Evolutionary conservation across 1,140 invertebrate species (phyloP), one percentile per base, ranked within the genome.

Genomic region (Drosophila asahinai): DNA sequence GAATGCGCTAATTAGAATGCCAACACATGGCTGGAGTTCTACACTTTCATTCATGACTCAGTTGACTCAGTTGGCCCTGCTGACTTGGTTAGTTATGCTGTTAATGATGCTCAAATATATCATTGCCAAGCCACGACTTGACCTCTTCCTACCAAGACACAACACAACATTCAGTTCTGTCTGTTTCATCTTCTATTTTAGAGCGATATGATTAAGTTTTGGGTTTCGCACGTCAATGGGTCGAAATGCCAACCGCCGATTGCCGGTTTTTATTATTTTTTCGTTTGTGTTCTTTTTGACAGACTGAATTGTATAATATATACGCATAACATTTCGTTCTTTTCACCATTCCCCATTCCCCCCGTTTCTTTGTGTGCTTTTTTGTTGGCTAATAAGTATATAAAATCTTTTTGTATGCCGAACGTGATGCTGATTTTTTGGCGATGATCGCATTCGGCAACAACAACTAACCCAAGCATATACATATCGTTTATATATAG

Each of bases 401-500:
- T 71, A 78, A 74, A 83, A 48, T 66, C 64, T 87, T 80, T 83
- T 87, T 87, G 77, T 87, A 51, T 77, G 71, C 47, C 71, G 77
- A 87, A 87, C 80, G 74, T 89, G 73, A 73, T 81, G 78, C 80
- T 90, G 67, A 80, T 84, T 90, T 90, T 90, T 90, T 77, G 80
- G 86, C 78, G 86, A 90, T 90, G 86, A 90, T 86, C 86, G 80
- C 86, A 90, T 90, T 73, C 68, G n/a, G 38, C 65, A 57, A 49
- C 38, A 17, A 64, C 66, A 78, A 49, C 43, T 58, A 47, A 47
- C 59, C 19, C 25, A 43, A 48, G 80, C 42, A 47, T 54, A 17
- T 49, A 43, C n/a, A 43, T 19, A 14, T 38, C 36, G 47, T 49
- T 17, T 48, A n/a, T 12, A 49, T 48, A n/a, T 62, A 47, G 17